Percentiles rank a stretch among this genome's conserved stretches.
These are phyloP conservation scores for Eremophila alpestris DNA, from an alignment of 2,797 vertebrate species.

Conservation along the genomic window DNA sequence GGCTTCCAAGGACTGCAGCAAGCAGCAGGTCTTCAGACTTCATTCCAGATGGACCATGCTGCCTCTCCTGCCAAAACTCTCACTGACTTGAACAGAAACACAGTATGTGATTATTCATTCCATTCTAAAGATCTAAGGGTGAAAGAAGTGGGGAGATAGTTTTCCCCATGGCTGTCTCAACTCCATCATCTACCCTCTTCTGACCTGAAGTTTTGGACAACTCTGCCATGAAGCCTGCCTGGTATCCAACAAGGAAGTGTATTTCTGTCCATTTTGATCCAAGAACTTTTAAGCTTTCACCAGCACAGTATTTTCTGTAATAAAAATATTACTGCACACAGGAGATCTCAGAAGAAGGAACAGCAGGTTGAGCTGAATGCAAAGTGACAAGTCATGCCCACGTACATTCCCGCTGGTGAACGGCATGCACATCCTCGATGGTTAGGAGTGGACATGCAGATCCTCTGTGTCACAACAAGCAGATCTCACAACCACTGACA, in stretches of 20 bases:
- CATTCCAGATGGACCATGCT: neutral
- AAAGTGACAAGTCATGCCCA: slow-evolving; percentile 34
- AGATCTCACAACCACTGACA: neutral
- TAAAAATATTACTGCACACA: slow-evolving; percentile 56
- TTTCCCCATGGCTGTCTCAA: neutral
- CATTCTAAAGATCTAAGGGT: neutral
- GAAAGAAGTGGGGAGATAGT: neutral
- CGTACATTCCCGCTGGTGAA: neutral
- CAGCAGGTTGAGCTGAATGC: neutral
- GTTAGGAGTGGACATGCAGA: slow-evolving; percentile 45
- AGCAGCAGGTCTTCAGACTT: slow-evolving; percentile 9
- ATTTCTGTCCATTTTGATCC: slow-evolving; percentile 20
- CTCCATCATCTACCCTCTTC: neutral
- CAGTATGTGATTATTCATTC: neutral
- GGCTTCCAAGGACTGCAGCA: neutral
- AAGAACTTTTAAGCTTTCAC: slow-evolving; percentile 24
- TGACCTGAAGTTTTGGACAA: slow-evolving; percentile 20
- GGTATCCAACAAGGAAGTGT: neutral
- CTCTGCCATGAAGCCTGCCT: slow-evolving; percentile 32
- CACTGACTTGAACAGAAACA: slow-evolving; percentile 12
- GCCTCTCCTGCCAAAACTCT: neutral
- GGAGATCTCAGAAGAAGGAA: slow-evolving; percentile 20
- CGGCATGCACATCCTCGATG: neutral
- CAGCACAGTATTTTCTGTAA: slow-evolving; percentile 44
- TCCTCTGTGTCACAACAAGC: neutral